phyloP scores from a whole-genome alignment of 2,113 vertebrate genomes.

The Centropristis striata region DNA sequence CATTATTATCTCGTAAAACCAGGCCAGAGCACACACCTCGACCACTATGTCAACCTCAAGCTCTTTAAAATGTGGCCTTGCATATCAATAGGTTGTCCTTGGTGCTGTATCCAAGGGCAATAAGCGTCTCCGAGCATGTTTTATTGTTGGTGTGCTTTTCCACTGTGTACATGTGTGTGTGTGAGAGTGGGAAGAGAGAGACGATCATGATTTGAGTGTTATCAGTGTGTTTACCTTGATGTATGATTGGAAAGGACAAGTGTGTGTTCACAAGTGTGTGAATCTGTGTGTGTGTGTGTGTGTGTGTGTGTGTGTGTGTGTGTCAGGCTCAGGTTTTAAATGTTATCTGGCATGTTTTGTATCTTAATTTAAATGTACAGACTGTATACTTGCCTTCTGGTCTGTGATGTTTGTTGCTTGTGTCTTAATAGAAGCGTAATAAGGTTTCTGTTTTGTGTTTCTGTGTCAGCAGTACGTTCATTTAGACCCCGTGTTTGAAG shows the following conservation, averaged over 20 bases:
- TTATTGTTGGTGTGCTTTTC: conserved; percentile 61
- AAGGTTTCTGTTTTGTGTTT: background rate
- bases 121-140: conserved; percentile 29
- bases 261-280: too few species aligned
- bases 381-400: background rate
- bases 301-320: conserved; percentile 3
- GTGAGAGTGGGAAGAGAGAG: background rate
- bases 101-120: conserved; percentile 43
- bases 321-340: background rate
- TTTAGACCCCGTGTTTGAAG: conserved; percentile 20
- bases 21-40: conserved; percentile 41
- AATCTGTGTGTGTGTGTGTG: background rate
- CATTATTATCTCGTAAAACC: conserved; percentile 66
- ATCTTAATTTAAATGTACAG: background rate
- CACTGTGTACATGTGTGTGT: conserved; percentile 15
- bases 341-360: background rate
- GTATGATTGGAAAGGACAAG: conserved; percentile 12
- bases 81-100: conserved; percentile 54
- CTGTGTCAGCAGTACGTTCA: conserved; percentile 16
- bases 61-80: conserved; percentile 47
- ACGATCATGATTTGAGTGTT: conserved; percentile 2
- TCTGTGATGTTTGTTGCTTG: background rate
- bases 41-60: conserved; percentile 52
- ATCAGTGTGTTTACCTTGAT: conserved; percentile 36
- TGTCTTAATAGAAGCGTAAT: background rate